Evolutionary conservation across 1,140 invertebrate species (phyloP).

Genomic region (Ruditapes philippinarum): DNA sequence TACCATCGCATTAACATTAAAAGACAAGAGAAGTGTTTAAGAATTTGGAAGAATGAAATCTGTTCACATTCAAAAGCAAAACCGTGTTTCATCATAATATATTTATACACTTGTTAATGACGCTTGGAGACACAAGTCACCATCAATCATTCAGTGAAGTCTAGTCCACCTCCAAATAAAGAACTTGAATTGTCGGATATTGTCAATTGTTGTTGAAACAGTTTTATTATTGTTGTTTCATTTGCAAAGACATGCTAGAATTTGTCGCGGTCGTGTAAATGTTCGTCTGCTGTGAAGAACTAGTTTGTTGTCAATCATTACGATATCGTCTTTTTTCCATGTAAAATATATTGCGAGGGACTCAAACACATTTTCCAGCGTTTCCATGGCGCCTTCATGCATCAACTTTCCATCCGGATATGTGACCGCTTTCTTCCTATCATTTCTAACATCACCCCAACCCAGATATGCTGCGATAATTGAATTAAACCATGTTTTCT

Average conservation of each 20-base stretch:
- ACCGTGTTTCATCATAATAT: too few species aligned
- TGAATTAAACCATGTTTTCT: conserved; percentile 82
- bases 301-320: conserved; percentile 81
- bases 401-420: conserved; percentile 73
- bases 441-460: conserved; percentile 79
- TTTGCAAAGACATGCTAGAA: conserved; percentile 80
- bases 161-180: too few species aligned
- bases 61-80: too few species aligned
- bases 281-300: conserved; percentile 78
- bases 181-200: too few species aligned
- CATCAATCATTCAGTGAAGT: too few species aligned
- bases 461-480: conserved; percentile 81
- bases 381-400: conserved; percentile 72
- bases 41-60: too few species aligned
- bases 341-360: conserved; percentile 75
- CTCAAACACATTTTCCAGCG: conserved; percentile 72
- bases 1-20: too few species aligned
- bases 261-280: conserved; percentile 79
- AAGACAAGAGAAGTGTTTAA: too few species aligned
- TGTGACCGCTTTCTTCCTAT: conserved; percentile 75
- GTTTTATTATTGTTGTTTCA: conserved; percentile 26
- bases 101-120: too few species aligned
- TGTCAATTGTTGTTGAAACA: too few species aligned
- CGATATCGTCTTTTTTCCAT: conserved; percentile 80
- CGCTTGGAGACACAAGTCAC: too few species aligned